Conservation (phyloP, 2,113 vertebrate genomes). For the Arizona elegans region DNA sequence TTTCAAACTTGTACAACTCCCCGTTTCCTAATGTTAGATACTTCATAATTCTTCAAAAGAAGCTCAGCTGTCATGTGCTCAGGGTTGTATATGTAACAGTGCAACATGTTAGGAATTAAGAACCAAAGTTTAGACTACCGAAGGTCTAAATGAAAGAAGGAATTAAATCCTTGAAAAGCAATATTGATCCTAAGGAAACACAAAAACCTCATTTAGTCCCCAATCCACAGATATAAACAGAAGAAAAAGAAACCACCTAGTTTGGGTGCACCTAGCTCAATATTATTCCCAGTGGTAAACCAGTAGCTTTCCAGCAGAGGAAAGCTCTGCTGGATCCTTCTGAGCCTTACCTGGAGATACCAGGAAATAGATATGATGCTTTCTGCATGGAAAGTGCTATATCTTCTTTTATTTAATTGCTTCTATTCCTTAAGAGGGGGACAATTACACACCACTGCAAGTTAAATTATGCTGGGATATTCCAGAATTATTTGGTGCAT, state of each 20-base stretch:
- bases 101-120: neutral
- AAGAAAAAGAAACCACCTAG: neutral
- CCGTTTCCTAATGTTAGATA: neutral
- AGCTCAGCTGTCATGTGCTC: neutral
- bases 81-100: neutral
- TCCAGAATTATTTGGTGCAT: neutral
- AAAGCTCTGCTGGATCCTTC: no score
- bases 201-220: neutral
- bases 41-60: neutral
- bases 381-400: neutral
- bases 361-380: neutral
- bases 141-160: neutral
- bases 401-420: neutral
- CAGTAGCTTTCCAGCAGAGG: neutral
- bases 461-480: neutral
- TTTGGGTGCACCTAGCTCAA: neutral
- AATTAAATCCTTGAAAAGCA: neutral
- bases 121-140: neutral
- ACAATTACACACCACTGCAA: neutral
- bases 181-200: neutral
- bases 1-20: neutral
- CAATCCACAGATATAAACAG: neutral
- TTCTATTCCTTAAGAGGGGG: neutral
- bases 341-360: neutral
- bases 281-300: neutral